These are phyloP conservation scores for Paracyclopina nana DNA, from an alignment of 1,140 invertebrate species.

Conservation along the genomic window DNA sequence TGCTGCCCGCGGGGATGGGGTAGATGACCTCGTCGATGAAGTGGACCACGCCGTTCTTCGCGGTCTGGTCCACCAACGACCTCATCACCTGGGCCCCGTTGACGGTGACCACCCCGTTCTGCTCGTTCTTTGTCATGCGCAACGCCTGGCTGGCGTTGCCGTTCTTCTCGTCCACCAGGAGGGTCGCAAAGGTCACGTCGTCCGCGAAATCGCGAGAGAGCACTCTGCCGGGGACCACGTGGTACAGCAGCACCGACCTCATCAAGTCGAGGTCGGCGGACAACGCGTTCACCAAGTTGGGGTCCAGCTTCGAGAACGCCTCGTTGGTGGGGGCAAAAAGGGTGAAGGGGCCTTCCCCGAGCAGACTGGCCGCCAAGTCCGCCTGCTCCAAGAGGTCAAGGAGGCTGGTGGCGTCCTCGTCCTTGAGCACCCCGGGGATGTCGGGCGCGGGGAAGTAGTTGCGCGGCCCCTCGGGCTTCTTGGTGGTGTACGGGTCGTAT, in stretches of 20 bases:
- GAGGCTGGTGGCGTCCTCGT: background rate
- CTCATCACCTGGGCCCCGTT: constrained; percentile 32
- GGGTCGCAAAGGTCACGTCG: background rate
- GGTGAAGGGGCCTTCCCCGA: constrained; percentile 28
- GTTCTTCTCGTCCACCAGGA: background rate
- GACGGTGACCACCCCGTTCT: constrained; percentile 29
- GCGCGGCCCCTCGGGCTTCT: background rate
- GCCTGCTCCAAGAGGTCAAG: background rate
- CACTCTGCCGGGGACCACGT: background rate
- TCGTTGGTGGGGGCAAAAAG: constrained; percentile 33
- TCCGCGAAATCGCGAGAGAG: background rate
- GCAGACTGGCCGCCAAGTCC: background rate
- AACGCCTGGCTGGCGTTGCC: too few species aligned
- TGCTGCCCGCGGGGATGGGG: constrained; percentile 26
- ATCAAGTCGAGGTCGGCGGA: background rate
- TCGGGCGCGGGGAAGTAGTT: background rate
- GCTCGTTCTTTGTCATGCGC: background rate
- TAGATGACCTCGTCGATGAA: constrained; percentile 42
- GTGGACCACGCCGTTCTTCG: constrained; percentile 46
- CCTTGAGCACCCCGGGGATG: background rate
- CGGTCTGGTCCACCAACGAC: constrained; percentile 30
- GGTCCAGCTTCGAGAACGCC: constrained; percentile 25
- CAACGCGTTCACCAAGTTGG: background rate
- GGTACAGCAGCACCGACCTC: background rate
- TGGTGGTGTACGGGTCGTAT: too few species aligned